Base-by-base conservation (phyloP, 2,797 vertebrate genomes). In the Anguilla megastoma region DNA sequence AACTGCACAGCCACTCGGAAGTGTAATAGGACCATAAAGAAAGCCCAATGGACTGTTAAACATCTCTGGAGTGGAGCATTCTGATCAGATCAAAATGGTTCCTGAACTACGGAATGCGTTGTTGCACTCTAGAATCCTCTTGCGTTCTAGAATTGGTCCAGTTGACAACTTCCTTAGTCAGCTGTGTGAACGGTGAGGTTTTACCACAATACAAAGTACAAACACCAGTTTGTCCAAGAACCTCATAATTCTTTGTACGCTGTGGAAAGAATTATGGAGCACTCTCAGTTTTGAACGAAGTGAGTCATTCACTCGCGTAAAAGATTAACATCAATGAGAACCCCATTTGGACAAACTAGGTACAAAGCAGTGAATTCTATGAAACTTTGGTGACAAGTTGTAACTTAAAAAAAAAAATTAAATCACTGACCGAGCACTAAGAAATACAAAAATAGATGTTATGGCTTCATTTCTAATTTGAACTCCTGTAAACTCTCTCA, bases 11-110 rank as follows among this genome's bases (percentile, higher is more conserved):
- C 24, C 54, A 60, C 83, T 18, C 50, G 24, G 69, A 85, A 10
- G 50, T 69, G 12, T 9, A 14, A 85, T 94, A 95, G 93, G 89
- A 88, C 94, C 92, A 88, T 94, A n/a, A 91, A 94, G 12, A 76
- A n/a, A 82, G 6, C 0, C 9, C 8, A 50, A 24, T 3, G 45
- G 27, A 24, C 79, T 48, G 79, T 50, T 21, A 48, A n/a, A 82
- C 21, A 24, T 6, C 9, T 82, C 79, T 50, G 3, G 18, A n/a
- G 10, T 24, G 79, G 79, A 45, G 0, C 2, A 3, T 80, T 80
- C 41, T 48, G 76, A 80, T 21, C 16, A 36, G 45, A 50, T 82
- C 41, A 16, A 33, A 82, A n/a, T 8, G 41, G 1, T 50, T 82
- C 79, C 79, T n/a, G 18, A n/a, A 50, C 41, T 50, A 3, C 45